Percentiles rank a stretch among this genome's conserved stretches.
These are phyloP conservation scores for Geopemphigus sp. DNA, from an alignment of 1,140 invertebrate genomes.

Conservation along the genomic window DNA sequence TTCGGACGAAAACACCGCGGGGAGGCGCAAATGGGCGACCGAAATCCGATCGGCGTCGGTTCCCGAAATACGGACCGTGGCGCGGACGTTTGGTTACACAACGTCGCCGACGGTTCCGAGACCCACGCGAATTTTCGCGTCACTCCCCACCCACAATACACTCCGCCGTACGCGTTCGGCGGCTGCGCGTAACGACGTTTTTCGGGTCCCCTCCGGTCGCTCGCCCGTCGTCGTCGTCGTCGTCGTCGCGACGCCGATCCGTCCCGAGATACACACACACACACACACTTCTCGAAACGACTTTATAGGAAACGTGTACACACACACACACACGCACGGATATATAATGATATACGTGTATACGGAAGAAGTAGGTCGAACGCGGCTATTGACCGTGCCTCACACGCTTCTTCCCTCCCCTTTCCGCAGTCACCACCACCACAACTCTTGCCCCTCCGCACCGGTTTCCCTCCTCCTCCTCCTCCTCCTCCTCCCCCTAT, in stretches of 20 bases:
- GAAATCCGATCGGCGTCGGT: no score
- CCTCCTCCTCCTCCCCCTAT: neutral
- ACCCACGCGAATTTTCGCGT: constrained; percentile 40
- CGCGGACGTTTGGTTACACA: no score
- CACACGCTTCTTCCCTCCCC: neutral
- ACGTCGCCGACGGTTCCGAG: no score
- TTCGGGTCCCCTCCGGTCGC: constrained; percentile 41
- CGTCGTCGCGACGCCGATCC: neutral
- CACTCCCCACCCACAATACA: neutral
- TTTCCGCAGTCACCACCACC: neutral
- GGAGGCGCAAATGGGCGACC: no score
- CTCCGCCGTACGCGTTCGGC: neutral
- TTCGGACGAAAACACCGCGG: no score
- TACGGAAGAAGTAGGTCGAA: constrained; percentile 43
- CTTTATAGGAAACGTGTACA: no score
- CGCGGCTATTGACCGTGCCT: constrained; percentile 47
- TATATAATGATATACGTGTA: no score
- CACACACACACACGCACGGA: no score
- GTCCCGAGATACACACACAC: no score
- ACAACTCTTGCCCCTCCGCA: constrained; percentile 15
- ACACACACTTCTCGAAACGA: no score
- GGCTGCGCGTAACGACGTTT: constrained; percentile 2
- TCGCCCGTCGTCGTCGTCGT: neutral
- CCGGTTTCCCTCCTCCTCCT: neutral
- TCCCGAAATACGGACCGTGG: no score